Evolutionary conservation across 2,113 vertebrate species (phyloP).

Genomic region (Prinia subflava): DNA sequence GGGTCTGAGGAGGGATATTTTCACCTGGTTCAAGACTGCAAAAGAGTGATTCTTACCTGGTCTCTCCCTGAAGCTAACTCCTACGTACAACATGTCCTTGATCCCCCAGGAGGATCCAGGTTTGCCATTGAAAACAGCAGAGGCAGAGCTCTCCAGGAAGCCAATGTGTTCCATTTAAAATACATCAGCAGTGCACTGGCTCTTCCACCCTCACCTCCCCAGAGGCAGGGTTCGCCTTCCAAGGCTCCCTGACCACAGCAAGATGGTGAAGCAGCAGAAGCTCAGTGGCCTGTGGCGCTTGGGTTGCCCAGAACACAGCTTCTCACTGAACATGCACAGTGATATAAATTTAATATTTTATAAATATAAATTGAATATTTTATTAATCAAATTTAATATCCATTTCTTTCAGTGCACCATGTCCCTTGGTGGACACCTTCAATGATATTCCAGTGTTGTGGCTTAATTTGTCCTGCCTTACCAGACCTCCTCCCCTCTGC

Average conservation of each 20-base stretch:
- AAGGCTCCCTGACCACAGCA: rapidly evolving
- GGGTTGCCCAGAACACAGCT: background rate
- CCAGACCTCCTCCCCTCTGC: background rate
- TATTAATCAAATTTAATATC: background rate
- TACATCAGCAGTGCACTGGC: rapidly evolving
- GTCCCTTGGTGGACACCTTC: background rate
- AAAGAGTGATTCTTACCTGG: background rate
- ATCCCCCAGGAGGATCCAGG: background rate
- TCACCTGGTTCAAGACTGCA: background rate
- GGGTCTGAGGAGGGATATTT: background rate
- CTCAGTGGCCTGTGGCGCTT: rapidly evolving
- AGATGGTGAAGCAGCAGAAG: background rate
- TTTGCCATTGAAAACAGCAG: background rate
- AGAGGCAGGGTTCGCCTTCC: background rate
- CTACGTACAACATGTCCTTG: background rate
- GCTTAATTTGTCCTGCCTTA: background rate
- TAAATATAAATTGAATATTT: background rate
- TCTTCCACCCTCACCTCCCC: background rate
- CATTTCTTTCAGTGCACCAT: background rate
- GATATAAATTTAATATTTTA: background rate
- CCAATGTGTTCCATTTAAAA: rapidly evolving
- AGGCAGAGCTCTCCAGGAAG: background rate
- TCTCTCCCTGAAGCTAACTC: background rate
- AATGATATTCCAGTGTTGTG: background rate
- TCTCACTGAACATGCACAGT: background rate